Evolutionary conservation across 1,140 invertebrate species (phyloP), one percentile per base, ranked within the genome.

Genomic region (Contarinia nasturtii): DNA sequence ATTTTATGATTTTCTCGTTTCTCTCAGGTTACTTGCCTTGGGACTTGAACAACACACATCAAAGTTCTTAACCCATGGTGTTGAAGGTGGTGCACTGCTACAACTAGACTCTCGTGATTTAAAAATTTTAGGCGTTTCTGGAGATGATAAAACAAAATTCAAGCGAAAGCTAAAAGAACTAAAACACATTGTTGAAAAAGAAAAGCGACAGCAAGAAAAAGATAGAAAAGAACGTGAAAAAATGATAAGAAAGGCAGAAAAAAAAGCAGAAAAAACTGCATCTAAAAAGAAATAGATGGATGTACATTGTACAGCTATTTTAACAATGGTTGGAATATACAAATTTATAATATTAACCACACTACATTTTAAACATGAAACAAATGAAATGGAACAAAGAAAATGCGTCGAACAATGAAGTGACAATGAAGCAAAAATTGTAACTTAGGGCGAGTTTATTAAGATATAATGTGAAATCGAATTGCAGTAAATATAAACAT

Each of bases 131-230:
- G 86, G 86, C 20, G 76, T 92, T 27, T 70, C 68, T 42, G 75
- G 77, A 7, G 82, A 87, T 41, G 85, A 91, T 59, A 86, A 89
- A 52, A 73, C 75, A 48, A 71, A 80, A 48, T 68, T 93, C 51
- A 93, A 93, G 63, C 77, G 87, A 41, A 87, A 87, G 58, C 72
- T 93, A 40, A 92, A 92, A 67, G 87, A 92, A 56, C 69, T 92
- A 34, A 78, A 80, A 55, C 64, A 73, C 17, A 77, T 78, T 48
- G 77, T 77, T 45, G 87, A 91, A 50, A 86, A 86, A 53, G 83
- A 88, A 58, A 73, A 78, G 44, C 75, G 79, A 55, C 72, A 77
- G 50, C 63, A 68, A 54, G 78, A 82, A 54, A 80, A 80, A 44
- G 82, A 88, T 53, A 68, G 82, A 21, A 80, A 82, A 52, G 81